Evolutionary conservation across 1,140 invertebrate species (phyloP).

Genomic region (Triops cancriformis): DNA sequence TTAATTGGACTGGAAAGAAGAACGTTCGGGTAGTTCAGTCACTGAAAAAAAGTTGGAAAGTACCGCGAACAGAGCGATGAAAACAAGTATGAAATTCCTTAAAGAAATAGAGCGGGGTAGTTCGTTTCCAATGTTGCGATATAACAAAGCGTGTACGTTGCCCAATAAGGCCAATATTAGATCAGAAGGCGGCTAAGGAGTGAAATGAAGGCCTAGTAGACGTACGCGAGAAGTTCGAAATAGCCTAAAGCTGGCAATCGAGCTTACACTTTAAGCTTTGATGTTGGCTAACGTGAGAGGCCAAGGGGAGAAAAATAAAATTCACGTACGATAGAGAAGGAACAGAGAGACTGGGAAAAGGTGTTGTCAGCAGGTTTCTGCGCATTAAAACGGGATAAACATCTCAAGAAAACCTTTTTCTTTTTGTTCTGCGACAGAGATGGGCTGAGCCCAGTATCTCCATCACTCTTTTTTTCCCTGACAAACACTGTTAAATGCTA

Average conservation of each 20-base stretch:
- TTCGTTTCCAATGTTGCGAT: conserved; percentile 2
- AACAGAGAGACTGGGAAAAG: background rate
- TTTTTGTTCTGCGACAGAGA: background rate
- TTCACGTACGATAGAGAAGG: background rate
- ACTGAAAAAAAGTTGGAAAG: background rate
- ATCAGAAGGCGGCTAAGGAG: background rate
- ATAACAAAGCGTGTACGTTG: background rate
- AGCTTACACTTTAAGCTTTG: conserved; percentile 1
- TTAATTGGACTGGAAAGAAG: background rate
- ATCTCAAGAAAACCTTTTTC: background rate
- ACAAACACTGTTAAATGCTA: too few species aligned
- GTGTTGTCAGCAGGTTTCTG: background rate
- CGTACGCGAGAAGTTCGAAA: background rate
- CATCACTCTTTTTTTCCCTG: too few species aligned
- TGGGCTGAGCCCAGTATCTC: background rate
- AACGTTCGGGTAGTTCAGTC: background rate
- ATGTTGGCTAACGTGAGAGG: background rate
- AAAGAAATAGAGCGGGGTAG: background rate
- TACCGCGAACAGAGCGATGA: background rate
- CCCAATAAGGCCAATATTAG: background rate
- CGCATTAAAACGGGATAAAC: background rate
- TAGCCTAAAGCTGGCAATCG: background rate
- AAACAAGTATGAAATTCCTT: background rate
- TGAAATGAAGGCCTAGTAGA: background rate
- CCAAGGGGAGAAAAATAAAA: background rate